These are phyloP conservation scores for Pygoscelis antarcticus DNA, from an alignment of 2,113 vertebrate genomes.

Conservation along the genomic window DNA sequence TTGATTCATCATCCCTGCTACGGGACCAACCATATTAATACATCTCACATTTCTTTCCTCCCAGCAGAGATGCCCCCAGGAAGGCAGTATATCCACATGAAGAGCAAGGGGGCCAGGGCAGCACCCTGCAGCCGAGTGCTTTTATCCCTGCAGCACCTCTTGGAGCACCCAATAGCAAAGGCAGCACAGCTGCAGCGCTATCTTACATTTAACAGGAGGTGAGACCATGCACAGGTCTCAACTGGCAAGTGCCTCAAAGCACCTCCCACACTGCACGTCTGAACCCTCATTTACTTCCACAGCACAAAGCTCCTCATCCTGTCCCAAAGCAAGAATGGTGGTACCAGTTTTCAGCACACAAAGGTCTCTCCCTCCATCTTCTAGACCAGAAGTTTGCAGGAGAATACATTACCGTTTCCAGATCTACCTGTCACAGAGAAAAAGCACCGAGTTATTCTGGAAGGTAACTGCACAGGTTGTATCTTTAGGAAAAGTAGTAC, in stretches of 20 bases:
- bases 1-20: background rate
- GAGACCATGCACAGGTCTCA: background rate
- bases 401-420: rapidly evolving
- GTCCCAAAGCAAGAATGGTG: background rate
- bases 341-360: background rate
- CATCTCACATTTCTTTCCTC: background rate
- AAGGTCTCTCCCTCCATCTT: background rate
- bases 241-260: background rate
- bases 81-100: rapidly evolving
- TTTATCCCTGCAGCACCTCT: background rate
- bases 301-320: background rate
- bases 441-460: background rate
- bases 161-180: background rate
- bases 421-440: background rate
- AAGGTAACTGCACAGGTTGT: background rate
- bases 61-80: background rate
- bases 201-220: background rate
- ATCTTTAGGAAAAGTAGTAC: background rate
- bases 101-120: background rate
- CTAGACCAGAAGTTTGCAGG: background rate
- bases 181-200: rapidly evolving
- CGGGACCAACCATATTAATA: rapidly evolving
- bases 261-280: rapidly evolving
- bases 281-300: background rate
- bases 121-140: background rate